These are phyloP conservation scores for Syngnathoides biaculeatus DNA, from an alignment of 2,113 vertebrate genomes.

Conservation along the genomic window DNA sequence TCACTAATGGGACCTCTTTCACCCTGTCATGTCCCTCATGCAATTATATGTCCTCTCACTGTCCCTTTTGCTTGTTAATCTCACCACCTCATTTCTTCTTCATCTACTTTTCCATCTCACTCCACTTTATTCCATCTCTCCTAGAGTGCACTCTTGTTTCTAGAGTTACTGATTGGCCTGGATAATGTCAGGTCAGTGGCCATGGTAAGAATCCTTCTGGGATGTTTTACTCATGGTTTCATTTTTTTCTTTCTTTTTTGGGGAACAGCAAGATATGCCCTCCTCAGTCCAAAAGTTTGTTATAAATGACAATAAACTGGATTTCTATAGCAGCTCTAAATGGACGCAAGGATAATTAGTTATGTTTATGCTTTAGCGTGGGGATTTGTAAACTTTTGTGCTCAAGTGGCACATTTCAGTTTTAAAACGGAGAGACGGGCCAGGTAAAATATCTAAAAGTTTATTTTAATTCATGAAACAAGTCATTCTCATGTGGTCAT, in stretches of 20 bases:
- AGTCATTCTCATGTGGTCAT: too few relatives aligned
- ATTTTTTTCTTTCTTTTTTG: neutral
- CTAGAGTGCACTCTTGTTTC: slow-evolving; percentile 71
- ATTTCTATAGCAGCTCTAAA: neutral
- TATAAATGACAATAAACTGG: neutral
- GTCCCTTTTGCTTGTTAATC: slow-evolving; percentile 54
- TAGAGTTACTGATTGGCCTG: slow-evolving; percentile 71
- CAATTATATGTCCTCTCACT: slow-evolving; percentile 18
- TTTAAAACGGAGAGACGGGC: too few relatives aligned
- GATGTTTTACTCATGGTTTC: slow-evolving; percentile 26
- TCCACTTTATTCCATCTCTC: slow-evolving; percentile 36
- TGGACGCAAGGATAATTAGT: neutral
- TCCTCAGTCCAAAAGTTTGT: neutral
- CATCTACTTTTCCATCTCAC: slow-evolving; percentile 11
- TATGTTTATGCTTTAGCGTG: too few relatives aligned
- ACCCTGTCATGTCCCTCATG: slow-evolving; percentile 29
- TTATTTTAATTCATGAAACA: too few relatives aligned
- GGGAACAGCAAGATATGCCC: neutral
- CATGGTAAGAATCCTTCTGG: slow-evolving; percentile 67
- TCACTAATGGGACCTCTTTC: slow-evolving; percentile 31
- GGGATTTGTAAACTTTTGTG: too few relatives aligned
- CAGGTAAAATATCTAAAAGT: too few relatives aligned
- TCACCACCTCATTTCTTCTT: slow-evolving; percentile 42
- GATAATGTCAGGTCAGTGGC: slow-evolving; percentile 64
- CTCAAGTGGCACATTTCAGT: too few relatives aligned